These are phyloP conservation scores for Himantopus leucocephalus DNA, from an alignment of 2,113 vertebrate species.

Conservation along the genomic window DNA sequence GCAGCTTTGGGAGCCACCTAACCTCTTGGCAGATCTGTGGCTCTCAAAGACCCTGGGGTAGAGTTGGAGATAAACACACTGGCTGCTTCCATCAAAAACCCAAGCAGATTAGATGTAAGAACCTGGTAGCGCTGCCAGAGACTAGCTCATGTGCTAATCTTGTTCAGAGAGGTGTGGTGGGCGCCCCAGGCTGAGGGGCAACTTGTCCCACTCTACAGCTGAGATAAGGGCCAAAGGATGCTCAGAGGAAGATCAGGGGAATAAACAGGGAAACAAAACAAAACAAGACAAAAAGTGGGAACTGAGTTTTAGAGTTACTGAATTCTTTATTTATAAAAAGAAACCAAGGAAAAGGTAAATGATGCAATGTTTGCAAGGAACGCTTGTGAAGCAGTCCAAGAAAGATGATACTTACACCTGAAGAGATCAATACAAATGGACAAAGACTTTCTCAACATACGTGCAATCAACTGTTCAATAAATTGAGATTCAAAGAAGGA, in stretches of 20 bases:
- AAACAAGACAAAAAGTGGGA: not conserved
- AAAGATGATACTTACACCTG: not conserved
- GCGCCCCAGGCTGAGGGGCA: not conserved
- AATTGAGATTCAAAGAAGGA: not conserved
- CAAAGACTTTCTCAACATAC: not conserved
- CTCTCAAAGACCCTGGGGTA: not conserved
- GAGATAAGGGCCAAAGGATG: not conserved
- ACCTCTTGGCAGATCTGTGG: not conserved
- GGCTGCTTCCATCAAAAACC: not conserved
- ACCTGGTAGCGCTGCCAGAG: not conserved
- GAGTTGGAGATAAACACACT: not conserved
- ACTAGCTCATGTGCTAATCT: not conserved
- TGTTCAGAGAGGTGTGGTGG: not conserved
- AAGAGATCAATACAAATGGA: not conserved
- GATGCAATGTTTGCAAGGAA: not conserved
- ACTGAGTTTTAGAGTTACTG: not conserved
- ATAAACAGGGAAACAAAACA: not conserved
- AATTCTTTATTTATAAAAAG: not conserved
- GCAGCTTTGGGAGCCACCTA: not conserved
- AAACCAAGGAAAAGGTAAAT: not conserved
- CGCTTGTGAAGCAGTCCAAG: not conserved
- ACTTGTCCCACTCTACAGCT: not conserved
- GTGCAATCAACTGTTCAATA: not conserved
- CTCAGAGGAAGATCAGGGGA: not conserved
- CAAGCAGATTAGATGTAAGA: not conserved